phyloP scores from a whole-genome alignment of 2,113 vertebrate genomes.

The Psittacula cyanocephala region DNA sequence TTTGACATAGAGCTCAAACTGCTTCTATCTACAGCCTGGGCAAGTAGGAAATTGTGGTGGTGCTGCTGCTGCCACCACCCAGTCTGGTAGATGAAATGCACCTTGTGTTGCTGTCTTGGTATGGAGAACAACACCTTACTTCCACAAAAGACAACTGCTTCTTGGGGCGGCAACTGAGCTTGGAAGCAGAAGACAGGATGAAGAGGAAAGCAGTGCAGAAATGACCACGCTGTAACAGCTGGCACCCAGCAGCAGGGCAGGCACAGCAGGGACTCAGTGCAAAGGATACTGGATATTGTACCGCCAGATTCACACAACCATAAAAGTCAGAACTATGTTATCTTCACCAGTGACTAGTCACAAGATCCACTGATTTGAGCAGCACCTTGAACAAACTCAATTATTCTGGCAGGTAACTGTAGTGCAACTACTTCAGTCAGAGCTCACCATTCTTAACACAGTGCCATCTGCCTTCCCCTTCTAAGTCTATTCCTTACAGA shows the following conservation, averaged over 20 bases:
- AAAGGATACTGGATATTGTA: background rate
- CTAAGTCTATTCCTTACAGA: background rate
- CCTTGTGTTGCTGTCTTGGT: background rate
- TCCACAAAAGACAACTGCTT: background rate
- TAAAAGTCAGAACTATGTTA: background rate
- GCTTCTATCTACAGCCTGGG: background rate
- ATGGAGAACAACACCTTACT: background rate
- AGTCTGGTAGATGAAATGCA: background rate
- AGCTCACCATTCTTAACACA: background rate
- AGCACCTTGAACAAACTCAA: background rate
- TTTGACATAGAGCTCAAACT: background rate
- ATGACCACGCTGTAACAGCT: background rate
- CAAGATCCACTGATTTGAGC: background rate
- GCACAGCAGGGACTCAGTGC: rapidly evolving
- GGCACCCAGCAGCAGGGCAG: background rate
- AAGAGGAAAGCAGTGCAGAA: background rate
- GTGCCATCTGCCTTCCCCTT: background rate
- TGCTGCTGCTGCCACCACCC: background rate
- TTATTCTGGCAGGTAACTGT: background rate
- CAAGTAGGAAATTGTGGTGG: background rate
- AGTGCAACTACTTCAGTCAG: background rate
- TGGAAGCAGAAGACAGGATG: background rate
- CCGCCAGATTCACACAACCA: background rate
- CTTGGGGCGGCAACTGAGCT: background rate
- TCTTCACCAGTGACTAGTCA: background rate